Conservation (phyloP, 2,888 invertebrate species). For the Phyllotreta striolata region DNA sequence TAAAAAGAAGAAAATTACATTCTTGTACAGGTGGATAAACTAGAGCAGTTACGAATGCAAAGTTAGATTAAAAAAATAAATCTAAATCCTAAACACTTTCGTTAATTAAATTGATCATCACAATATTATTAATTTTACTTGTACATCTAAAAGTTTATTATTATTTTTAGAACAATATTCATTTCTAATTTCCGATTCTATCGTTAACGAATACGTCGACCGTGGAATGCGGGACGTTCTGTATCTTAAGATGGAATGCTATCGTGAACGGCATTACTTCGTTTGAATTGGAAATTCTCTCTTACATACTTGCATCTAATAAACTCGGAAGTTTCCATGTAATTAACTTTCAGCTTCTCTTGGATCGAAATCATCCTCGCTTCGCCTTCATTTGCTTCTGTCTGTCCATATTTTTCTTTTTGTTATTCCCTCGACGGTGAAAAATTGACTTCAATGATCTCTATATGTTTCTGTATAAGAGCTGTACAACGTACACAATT, state of each 20-base stretch:
- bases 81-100: background rate
- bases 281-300: conserved; percentile 63
- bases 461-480: no score
- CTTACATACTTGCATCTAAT: conserved; percentile 63
- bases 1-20: no score
- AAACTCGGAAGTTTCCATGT: conserved; percentile 62
- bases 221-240: conserved; percentile 18
- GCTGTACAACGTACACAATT: no score
- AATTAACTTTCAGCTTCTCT: conserved; percentile 60
- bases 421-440: no score
- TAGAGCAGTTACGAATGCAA: background rate
- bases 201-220: no score
- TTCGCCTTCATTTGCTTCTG: conserved; percentile 12
- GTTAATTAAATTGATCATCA: no score
- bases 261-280: conserved; percentile 55
- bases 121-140: no score
- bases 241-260: conserved; percentile 50
- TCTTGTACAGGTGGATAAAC: conserved; percentile 42
- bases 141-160: background rate
- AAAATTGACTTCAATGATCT: no score
- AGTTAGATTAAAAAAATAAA: no score
- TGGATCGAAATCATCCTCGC: conserved; percentile 40
- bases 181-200: no score
- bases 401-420: conserved; percentile 8
- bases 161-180: background rate